These are phyloP conservation scores for Gnatocerus cornutus DNA, from an alignment of 2,888 invertebrate genomes.

Conservation along the genomic window DNA sequence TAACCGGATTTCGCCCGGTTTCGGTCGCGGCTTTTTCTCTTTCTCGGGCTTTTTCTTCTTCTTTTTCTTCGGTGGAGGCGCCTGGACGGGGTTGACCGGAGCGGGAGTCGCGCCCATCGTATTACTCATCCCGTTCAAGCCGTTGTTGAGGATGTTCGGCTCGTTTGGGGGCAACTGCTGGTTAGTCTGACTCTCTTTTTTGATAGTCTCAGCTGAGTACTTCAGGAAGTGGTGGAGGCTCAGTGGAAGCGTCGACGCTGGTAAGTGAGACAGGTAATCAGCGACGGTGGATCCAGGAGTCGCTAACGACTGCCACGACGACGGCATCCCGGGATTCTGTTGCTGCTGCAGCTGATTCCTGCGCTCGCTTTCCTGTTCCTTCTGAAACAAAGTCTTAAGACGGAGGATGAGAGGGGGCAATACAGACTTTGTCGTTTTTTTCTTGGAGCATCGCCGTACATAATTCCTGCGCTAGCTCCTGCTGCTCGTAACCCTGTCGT, in stretches of 20 bases:
- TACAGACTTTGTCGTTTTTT: conserved; percentile 61
- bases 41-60: conserved; percentile 85
- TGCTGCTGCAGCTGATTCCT: conserved; percentile 49
- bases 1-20: conserved; percentile 86
- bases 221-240: conserved; percentile 89
- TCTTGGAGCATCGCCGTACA: conserved; percentile 51
- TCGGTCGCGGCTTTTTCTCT: conserved; percentile 88
- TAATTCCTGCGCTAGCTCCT: conserved; percentile 53
- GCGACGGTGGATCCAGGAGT: conserved; percentile 84
- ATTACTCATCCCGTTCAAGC: conserved; percentile 62
- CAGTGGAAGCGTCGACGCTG: conserved; percentile 82
- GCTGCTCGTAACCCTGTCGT: conserved; percentile 65
- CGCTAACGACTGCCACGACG: conserved; percentile 82
- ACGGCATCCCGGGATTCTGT: conserved; percentile 68
- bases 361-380: conserved; percentile 60
- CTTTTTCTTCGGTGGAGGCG: conserved; percentile 79
- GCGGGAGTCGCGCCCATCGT: conserved; percentile 54
- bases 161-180: conserved; percentile 67
- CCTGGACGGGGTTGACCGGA: conserved; percentile 59
- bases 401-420: neutral
- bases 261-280: conserved; percentile 87
- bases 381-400: conserved; percentile 47
- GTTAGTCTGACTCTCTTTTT: conserved; percentile 77
- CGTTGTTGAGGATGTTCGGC: conserved; percentile 62
- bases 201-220: conserved; percentile 85